Base-by-base conservation (phyloP, 2,113 vertebrate genomes). In the Grus americana region DNA sequence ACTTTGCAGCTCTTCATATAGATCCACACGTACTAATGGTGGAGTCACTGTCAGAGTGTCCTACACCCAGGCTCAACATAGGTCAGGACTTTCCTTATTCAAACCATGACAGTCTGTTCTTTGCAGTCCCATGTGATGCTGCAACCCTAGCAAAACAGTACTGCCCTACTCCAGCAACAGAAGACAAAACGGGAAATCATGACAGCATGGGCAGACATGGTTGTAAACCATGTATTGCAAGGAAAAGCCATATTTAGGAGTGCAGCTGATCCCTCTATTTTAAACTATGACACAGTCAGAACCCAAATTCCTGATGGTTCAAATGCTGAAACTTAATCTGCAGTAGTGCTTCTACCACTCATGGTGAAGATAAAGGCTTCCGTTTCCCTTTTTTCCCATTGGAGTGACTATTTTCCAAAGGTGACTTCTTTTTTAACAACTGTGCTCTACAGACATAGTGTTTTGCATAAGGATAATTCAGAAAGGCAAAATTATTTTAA, bases 21-120 rank as follows among this genome's bases (percentile, higher is more conserved):
- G 78, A 65, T 79, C 20, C 54, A 36, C 1, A 1, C 2, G 2
- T 58, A 14, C 23, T 83, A 42, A 46, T 3, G 2, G 5, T n/a
- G 52, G 40, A 58, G 57, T 29, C 27, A 4, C 10, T 66, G 42
- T 3, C 5, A 5, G 38, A 9, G 11, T 46, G n/a, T 29, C 66
- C 32, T 58, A 57, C 21, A 23, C 12, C 34, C 3, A 3, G 27
- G 34, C 27, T 36, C 17, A n/a, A 29, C 0, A 0, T 11, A 36
- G 42, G 78, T 61, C 61, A 94, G 66, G 46, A 44, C 12, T 13
- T 65, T 14, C 32, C 32, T 40, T 1, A 0, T 26, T 71, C 44
- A 79, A 54, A 88, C 47, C 14, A 36, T 9, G 47, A 20, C 42
- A 42, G 13, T 27, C 32, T 22, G 15, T 66, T 73, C 65, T 87